phyloP scores from a whole-genome alignment of 2,113 vertebrate genomes.

The Helogale parvula region DNA sequence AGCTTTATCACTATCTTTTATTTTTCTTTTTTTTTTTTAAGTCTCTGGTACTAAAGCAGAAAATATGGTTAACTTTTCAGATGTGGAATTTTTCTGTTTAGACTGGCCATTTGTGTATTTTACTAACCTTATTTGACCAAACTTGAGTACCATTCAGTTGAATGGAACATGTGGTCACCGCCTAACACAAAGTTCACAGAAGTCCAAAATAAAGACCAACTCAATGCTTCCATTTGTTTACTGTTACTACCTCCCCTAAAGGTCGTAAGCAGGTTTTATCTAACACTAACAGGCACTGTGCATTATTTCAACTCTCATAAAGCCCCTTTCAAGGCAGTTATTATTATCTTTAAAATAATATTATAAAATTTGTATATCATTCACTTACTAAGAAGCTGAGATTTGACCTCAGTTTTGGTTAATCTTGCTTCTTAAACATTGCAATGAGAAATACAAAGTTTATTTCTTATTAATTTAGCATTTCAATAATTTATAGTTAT shows the following conservation, averaged over 20 bases:
- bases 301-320: background rate
- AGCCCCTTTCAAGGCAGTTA: background rate
- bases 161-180: constrained; percentile 48
- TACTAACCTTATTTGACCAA: constrained; percentile 18
- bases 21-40: background rate
- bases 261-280: background rate
- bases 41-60: background rate
- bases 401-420: background rate
- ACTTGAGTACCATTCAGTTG: background rate
- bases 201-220: constrained; percentile 22
- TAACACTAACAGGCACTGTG: background rate
- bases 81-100: constrained; percentile 7
- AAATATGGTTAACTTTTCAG: background rate
- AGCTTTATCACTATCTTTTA: background rate
- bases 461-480: constrained; percentile 26
- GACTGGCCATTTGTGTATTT: constrained; percentile 36
- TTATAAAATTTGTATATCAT: background rate
- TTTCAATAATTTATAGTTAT: constrained; percentile 23
- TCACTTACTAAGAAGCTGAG: background rate
- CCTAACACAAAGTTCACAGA: constrained; percentile 1
- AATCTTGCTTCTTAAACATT: background rate
- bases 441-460: constrained; percentile 3
- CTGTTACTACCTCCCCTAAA: background rate
- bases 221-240: constrained; percentile 5
- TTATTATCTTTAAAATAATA: background rate